phyloP scores from a whole-genome alignment of 2,113 vertebrate species.

The Ptilorrhoa leucosticta region DNA sequence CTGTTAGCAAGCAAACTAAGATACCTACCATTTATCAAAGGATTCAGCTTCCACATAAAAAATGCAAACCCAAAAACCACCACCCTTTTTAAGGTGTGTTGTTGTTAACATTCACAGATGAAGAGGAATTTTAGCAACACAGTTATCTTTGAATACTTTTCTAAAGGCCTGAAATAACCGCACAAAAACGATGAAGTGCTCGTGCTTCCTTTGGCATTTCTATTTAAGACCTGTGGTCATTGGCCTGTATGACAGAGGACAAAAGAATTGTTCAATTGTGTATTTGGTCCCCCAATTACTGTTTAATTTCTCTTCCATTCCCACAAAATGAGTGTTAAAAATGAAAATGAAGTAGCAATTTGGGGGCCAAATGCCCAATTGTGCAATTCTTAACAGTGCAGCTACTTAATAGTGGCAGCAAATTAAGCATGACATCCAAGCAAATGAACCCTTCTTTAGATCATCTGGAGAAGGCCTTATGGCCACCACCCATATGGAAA shows the following conservation, averaged over 20 bases:
- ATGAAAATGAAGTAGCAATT: slow-evolving; percentile 51
- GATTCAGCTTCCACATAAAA: not conserved
- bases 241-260: not conserved
- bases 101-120: not conserved
- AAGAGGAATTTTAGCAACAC: not conserved
- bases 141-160: not conserved
- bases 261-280: not conserved
- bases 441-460: slow-evolving; percentile 8
- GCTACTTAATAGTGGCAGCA: not conserved
- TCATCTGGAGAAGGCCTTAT: not conserved
- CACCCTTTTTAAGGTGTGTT: not conserved
- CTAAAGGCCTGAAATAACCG: not conserved
- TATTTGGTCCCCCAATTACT: slow-evolving; percentile 39
- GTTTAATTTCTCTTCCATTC: slow-evolving; percentile 56
- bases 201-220: not conserved
- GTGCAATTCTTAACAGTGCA: not conserved
- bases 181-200: not conserved
- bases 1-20: slow-evolving; percentile 10
- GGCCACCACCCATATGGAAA: not conserved
- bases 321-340: slow-evolving; percentile 53
- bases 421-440: slow-evolving; percentile 37
- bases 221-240: not conserved
- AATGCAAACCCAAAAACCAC: not conserved
- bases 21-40: not conserved
- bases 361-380: slow-evolving; percentile 11